Evolutionary conservation across 2,113 vertebrate species (phyloP), one percentile per base, ranked within the genome.

Genomic region (Ceyx margarethae): DNA sequence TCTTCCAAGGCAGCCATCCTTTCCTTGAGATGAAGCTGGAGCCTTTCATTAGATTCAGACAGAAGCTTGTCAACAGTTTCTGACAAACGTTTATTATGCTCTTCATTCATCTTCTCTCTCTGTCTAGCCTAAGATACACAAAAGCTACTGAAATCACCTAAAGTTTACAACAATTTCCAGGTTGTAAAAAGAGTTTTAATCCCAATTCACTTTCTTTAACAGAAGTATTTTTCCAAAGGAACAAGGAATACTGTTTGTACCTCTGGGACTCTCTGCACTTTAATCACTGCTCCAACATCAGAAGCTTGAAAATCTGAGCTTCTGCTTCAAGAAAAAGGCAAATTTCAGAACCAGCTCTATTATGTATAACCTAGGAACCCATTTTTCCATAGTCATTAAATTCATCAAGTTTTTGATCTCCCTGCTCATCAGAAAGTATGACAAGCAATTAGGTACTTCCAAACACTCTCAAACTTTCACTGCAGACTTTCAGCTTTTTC

Each of bases 51-150:
- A 57, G 99, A 99, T 91, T 99, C 99, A 0, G 99, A 99, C 7
- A 99, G 98, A 20, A 99, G 98, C 87, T 98, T 99, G 96, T 99
- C 99, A 46, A 99, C 99, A 0, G 99, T 99, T 87, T 99, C 99
- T 4, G 99, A 99, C 69, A 99, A 97, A 26, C 99, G 99, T 78
- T 98, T 99, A 83, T 99, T 99, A 90, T 99, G 99, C 53, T 99
- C 99, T 89, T 99, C 99, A 14, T 99, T 99, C 99, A 99, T 99
- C 97, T 99, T 99, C 88, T 99, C 99, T 85, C 99, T 97, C 96
- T 99, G 99, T 57, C 99, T 97, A 8, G 99, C 99, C 99, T 99
- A 31, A 20, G 35, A 73, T 7, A 75, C 22, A 82, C 4, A 90
- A 73, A 76, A 81, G 43, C 68, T 67, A 54, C 48, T 94, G 67